Evolutionary conservation across 2,797 vertebrate genomes (phyloP).

Genomic region (Oreonectes daqikongensis): DNA sequence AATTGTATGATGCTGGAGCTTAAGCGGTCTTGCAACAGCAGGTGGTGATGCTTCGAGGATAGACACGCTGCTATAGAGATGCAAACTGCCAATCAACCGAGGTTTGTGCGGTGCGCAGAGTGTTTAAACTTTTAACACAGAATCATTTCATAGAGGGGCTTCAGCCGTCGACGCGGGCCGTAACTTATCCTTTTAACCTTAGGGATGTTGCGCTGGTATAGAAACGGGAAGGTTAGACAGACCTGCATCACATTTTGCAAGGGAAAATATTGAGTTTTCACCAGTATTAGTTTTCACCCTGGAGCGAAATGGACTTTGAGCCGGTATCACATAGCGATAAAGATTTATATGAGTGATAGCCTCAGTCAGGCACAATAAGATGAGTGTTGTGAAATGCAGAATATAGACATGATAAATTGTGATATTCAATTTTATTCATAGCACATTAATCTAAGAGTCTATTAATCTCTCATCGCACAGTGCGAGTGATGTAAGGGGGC

Average conservation of each 20-base stretch:
- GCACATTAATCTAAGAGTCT: slow-evolving; percentile 7
- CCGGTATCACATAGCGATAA: neutral
- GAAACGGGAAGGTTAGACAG: neutral
- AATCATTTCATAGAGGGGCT: slow-evolving; percentile 24
- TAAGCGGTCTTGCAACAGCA: slow-evolving; percentile 62
- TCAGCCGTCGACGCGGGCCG: slow-evolving; percentile 20
- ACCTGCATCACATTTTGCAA: neutral
- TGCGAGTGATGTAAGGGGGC: neutral
- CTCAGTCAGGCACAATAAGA: neutral
- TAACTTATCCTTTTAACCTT: slow-evolving; percentile 20
- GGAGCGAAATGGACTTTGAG: neutral
- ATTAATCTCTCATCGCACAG: neutral
- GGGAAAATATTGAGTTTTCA: neutral
- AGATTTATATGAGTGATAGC: neutral
- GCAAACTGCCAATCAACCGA: slow-evolving; percentile 57
- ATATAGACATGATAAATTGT: slow-evolving; percentile 14
- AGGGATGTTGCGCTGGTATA: neutral
- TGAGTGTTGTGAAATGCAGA: no score
- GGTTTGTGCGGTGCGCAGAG: slow-evolving; percentile 50
- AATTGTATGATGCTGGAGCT: slow-evolving; percentile 60
- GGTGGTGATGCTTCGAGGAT: slow-evolving; percentile 60
- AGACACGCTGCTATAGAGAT: slow-evolving; percentile 54
- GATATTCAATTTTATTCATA: slow-evolving; percentile 26
- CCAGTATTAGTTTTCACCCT: neutral
- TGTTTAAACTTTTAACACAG: slow-evolving; percentile 47